Percentiles rank a stretch among this genome's conserved stretches.
phyloP scores from a whole-genome alignment of 2,113 vertebrate genomes.

The Silurus meridionalis region DNA sequence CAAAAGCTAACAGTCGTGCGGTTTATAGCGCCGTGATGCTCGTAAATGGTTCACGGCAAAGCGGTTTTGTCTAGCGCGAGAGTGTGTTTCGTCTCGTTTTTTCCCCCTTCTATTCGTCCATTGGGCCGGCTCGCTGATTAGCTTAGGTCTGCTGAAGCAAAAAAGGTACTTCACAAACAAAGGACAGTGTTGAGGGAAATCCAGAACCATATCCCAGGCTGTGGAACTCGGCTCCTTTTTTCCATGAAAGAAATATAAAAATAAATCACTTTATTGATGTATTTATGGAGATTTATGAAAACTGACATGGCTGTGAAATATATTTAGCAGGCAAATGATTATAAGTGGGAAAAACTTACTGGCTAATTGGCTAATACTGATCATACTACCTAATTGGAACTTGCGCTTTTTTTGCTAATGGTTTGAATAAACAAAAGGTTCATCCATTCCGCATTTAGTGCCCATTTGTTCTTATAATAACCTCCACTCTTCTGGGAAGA shows the following conservation, averaged over 20 bases:
- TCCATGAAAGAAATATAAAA: too few species aligned
- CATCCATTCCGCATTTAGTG: too few species aligned
- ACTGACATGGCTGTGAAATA: not conserved
- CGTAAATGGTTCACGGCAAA: slow-evolving; percentile 12
- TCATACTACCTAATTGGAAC: slow-evolving; percentile 8
- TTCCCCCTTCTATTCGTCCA: not conserved
- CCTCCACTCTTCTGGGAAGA: too few species aligned
- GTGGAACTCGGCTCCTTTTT: not conserved
- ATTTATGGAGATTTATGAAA: slow-evolving; percentile 3
- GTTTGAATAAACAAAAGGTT: not conserved
- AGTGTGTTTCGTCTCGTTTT: not conserved
- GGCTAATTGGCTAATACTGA: slow-evolving; percentile 13
- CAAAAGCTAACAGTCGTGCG: not conserved
- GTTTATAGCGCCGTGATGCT: not conserved
- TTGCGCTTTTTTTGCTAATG: not conserved
- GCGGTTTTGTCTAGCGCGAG: not conserved
- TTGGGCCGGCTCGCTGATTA: not conserved
- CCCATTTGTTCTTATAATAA: too few species aligned
- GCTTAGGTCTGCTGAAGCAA: not conserved
- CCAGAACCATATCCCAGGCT: not conserved
- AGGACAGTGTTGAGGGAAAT: not conserved
- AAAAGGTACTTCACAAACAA: not conserved
- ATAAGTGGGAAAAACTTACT: slow-evolving; percentile 15
- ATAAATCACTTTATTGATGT: not conserved
- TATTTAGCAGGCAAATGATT: slow-evolving; percentile 15